phyloP scores from a whole-genome alignment of 2,888 invertebrate species.

The Idaea dimidiata region DNA sequence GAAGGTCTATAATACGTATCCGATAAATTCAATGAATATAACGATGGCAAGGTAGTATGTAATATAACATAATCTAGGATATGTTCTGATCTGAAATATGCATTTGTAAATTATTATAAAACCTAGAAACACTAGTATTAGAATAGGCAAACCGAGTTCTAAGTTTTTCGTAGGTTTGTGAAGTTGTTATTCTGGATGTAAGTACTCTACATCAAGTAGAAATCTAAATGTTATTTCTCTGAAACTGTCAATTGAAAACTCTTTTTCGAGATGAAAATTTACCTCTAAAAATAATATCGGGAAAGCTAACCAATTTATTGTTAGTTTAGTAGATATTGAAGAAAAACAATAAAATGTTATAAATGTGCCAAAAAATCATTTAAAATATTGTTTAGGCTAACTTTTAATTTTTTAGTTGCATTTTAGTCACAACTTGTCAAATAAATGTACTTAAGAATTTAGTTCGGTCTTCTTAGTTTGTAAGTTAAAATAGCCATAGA shows the following conservation, averaged over 20 bases:
- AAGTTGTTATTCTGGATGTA: too few relatives aligned
- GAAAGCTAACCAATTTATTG: not conserved
- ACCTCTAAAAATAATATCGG: too few relatives aligned
- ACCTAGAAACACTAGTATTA: not conserved
- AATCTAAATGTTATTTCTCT: too few relatives aligned
- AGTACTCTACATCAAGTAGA: too few relatives aligned
- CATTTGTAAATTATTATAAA: not conserved
- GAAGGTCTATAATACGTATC: not conserved
- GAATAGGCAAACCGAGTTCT: too few relatives aligned
- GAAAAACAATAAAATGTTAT: not conserved
- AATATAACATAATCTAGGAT: not conserved
- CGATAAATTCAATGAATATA: not conserved
- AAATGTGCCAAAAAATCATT: not conserved
- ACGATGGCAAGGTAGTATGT: not conserved
- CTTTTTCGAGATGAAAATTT: too few relatives aligned
- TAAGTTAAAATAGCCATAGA: not conserved
- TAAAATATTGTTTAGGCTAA: slow-evolving; percentile 14
- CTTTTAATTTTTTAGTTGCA: slow-evolving; percentile 3
- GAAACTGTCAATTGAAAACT: too few relatives aligned
- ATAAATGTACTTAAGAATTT: not conserved
- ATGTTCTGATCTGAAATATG: not conserved
- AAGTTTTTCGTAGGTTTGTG: too few relatives aligned
- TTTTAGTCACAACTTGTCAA: not conserved
- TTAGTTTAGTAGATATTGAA: not conserved
- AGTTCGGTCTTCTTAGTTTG: not conserved